Percentiles rank a stretch among this genome's conserved stretches.
Conservation (phyloP, 2,113 vertebrate species). For the Empidonax traillii region DNA sequence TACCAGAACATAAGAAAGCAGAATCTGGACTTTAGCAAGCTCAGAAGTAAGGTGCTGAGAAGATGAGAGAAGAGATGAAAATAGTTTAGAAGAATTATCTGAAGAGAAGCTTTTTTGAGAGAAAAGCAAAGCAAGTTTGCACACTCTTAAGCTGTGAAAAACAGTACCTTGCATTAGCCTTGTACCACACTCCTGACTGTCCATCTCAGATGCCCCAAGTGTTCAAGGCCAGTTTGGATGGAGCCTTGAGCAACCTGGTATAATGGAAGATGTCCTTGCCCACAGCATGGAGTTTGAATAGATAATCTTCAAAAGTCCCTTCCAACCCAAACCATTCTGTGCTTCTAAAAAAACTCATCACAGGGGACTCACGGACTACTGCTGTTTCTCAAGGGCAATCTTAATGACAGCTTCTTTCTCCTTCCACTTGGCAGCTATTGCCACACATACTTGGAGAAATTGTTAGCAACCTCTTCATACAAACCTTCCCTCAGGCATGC, state of each 20-base stretch:
- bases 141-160: neutral
- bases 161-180: neutral
- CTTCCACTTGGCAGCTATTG: neutral
- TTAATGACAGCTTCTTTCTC: neutral
- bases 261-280: neutral
- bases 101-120: neutral
- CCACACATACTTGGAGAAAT: neutral
- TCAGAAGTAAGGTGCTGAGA: neutral
- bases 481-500: neutral
- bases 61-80: neutral
- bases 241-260: neutral
- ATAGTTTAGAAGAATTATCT: neutral
- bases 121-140: neutral
- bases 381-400: neutral
- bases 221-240: neutral
- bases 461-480: neutral
- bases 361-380: neutral
- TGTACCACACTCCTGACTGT: neutral
- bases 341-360: neutral
- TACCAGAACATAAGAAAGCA: neutral
- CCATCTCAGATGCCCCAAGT: neutral
- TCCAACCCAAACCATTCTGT: neutral
- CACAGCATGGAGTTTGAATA: rapidly evolving
- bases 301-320: neutral
- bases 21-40: neutral